A percentile compares a stretch with the other conserved stretches of the same genome.
Evolutionary conservation across 2,888 invertebrate genomes (phyloP).

Genomic region (Quadriops clusia): DNA sequence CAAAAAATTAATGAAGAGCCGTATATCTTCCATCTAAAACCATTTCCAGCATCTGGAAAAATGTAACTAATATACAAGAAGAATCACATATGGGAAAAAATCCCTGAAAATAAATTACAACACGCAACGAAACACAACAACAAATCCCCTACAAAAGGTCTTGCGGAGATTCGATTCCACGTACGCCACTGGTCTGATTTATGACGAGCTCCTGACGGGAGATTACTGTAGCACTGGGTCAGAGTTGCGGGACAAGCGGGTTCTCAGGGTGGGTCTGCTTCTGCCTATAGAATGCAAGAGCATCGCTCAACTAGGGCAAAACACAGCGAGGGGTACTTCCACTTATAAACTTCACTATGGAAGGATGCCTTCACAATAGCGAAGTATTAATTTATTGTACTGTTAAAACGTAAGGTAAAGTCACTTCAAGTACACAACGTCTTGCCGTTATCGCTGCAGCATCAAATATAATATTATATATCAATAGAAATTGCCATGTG

Average conservation of each 20-base stretch:
- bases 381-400: constrained; percentile 4
- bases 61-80: neutral
- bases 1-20: no score
- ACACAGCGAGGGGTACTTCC: constrained; percentile 17
- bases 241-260: constrained; percentile 13
- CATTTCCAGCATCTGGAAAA: no score
- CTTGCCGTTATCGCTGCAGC: no score
- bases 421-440: no score
- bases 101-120: constrained; percentile 18
- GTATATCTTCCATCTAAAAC: no score
- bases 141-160: constrained; percentile 5
- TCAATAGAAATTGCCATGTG: no score
- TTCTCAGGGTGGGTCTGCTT: constrained; percentile 16
- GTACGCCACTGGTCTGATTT: constrained; percentile 21
- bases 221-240: constrained; percentile 24
- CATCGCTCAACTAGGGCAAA: constrained; percentile 19
- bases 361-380: constrained; percentile 7
- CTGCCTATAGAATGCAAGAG: constrained; percentile 15
- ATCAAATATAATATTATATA: no score
- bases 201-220: constrained; percentile 20
- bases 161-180: constrained; percentile 14
- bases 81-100: constrained; percentile 7
- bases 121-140: constrained; percentile 20
- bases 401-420: no score
- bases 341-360: constrained; percentile 4